phyloP scores from a whole-genome alignment of 2,797 vertebrate species.

The Pangasius macronema region DNA sequence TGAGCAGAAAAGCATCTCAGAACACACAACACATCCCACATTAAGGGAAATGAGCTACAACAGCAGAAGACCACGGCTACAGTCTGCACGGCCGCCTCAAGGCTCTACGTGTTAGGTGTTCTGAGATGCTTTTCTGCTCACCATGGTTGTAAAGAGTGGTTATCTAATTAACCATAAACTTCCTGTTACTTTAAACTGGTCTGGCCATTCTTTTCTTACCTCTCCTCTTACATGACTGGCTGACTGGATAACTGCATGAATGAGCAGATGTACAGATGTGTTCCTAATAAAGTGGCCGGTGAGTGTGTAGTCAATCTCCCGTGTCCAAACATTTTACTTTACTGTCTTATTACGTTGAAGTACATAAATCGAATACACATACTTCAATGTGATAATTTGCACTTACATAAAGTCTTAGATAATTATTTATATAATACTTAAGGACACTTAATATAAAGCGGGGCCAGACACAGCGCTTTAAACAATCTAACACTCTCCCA shows the following conservation, averaged over 20 bases:
- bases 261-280: too few relatives aligned
- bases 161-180: not conserved
- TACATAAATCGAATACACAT: not conserved
- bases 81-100: too few relatives aligned
- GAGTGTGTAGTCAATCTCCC: not conserved
- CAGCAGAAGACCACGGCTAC: not conserved
- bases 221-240: not conserved
- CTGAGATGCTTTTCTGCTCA: not conserved
- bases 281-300: not conserved
- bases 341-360: too few relatives aligned
- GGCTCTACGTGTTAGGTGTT: not conserved
- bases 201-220: not conserved
- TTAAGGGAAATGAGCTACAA: not conserved
- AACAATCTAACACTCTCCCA: not conserved
- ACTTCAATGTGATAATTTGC: not conserved
- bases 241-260: not conserved
- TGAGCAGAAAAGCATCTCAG: not conserved
- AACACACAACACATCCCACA: not conserved
- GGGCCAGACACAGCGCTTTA: not conserved
- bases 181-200: not conserved
- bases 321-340: not conserved
- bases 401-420: not conserved
- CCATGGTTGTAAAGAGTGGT: not conserved
- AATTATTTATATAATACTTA: conserved; percentile 10
- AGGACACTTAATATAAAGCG: not conserved